Conservation (phyloP, 2,797 vertebrate species). For the Meda fulgida region DNA sequence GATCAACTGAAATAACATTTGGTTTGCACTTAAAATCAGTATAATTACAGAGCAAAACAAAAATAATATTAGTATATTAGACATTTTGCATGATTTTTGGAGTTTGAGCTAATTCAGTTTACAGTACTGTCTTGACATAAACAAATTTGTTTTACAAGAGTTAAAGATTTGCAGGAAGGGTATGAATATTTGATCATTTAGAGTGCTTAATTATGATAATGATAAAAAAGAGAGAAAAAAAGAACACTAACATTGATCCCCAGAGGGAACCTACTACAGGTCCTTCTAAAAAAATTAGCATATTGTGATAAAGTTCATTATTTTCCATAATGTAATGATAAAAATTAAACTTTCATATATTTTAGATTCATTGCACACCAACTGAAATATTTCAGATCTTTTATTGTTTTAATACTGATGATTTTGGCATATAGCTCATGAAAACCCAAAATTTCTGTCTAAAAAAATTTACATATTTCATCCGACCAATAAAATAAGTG, state of each 20-base stretch:
- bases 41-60: not conserved
- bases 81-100: not conserved
- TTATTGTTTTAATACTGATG: too few species aligned
- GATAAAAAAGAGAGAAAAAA: not conserved
- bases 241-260: conserved; percentile 8
- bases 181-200: not conserved
- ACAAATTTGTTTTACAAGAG: not conserved
- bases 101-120: not conserved
- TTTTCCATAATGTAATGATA: too few species aligned
- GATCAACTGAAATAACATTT: not conserved
- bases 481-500: too few species aligned
- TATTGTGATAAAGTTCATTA: too few species aligned
- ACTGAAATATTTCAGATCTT: too few species aligned
- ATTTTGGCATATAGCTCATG: too few species aligned
- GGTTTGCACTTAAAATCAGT: not conserved
- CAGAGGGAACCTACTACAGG: not conserved
- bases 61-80: not conserved
- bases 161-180: not conserved
- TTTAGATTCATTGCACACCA: too few species aligned
- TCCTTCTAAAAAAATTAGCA: too few species aligned
- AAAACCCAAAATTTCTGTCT: too few species aligned
- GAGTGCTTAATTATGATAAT: not conserved
- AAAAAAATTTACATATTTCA: too few species aligned
- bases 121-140: not conserved
- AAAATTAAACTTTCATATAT: too few species aligned